These are phyloP conservation scores for Cyanoliseus patagonus DNA, from an alignment of 2,113 vertebrate genomes.

Conservation along the genomic window DNA sequence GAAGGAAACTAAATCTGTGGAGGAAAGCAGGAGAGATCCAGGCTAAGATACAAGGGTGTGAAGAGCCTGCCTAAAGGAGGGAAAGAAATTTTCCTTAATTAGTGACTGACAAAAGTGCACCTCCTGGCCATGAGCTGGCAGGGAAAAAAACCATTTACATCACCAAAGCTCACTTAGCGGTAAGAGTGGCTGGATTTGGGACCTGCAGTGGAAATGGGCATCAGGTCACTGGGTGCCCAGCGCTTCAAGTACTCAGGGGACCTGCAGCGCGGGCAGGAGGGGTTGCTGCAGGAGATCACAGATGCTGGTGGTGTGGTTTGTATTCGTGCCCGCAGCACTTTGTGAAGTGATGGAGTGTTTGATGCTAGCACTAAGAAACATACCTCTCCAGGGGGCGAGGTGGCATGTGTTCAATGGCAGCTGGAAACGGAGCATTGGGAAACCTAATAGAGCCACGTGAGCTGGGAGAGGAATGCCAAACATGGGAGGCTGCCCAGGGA, in stretches of 20 bases:
- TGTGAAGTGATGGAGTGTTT: not conserved
- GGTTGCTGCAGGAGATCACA: accelerated
- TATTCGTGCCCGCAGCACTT: not conserved
- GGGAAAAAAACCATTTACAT: not conserved
- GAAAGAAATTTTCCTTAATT: constrained; percentile 32
- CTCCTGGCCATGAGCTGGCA: not conserved
- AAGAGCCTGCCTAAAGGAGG: not conserved
- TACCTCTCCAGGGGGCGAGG: not conserved
- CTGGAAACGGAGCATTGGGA: accelerated
- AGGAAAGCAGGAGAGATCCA: not conserved
- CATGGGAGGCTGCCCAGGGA: not conserved
- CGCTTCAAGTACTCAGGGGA: not conserved
- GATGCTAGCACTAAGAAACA: not conserved
- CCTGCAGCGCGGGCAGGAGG: not conserved
- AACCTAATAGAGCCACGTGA: not conserved
- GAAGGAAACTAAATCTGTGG: not conserved
- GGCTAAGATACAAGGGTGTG: not conserved
- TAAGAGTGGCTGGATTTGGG: not conserved
- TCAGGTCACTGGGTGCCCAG: not conserved
- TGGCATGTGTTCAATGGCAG: constrained; percentile 6
- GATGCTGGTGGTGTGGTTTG: not conserved
- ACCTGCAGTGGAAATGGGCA: accelerated
- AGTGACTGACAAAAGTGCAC: not conserved
- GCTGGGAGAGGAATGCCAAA: not conserved
- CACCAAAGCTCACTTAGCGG: not conserved